Conservation (phyloP, 2,113 vertebrate species). For the Trinectes maculatus region DNA sequence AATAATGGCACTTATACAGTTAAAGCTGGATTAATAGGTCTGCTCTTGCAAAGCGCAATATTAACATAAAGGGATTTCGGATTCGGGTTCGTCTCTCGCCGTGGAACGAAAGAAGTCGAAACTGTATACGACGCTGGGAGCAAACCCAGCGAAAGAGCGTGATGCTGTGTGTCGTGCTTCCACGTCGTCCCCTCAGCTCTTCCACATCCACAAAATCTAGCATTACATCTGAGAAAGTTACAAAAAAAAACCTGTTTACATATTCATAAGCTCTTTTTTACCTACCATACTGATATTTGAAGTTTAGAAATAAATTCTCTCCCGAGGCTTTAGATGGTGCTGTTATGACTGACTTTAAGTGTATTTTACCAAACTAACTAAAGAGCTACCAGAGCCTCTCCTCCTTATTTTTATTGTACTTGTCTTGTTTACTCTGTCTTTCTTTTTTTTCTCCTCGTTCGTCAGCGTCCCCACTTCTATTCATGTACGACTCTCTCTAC, state of each 20-base stretch:
- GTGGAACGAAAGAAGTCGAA: slow-evolving; percentile 69
- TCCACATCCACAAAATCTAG: slow-evolving; percentile 35
- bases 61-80: slow-evolving; percentile 86
- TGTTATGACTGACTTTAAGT: slow-evolving; percentile 13
- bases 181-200: slow-evolving; percentile 5
- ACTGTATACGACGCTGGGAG: slow-evolving; percentile 64
- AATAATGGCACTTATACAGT: slow-evolving; percentile 85
- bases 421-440: no score
- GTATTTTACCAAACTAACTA: slow-evolving; percentile 2
- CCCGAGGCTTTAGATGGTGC: neutral
- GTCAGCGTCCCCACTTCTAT: slow-evolving; percentile 83
- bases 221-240: slow-evolving; percentile 37
- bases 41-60: slow-evolving; percentile 81
- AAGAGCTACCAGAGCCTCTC: slow-evolving; percentile 34
- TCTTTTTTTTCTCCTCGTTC: slow-evolving; percentile 32
- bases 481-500: slow-evolving; percentile 84
- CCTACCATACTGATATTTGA: slow-evolving; percentile 40
- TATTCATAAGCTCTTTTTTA: slow-evolving; percentile 54
- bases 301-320: slow-evolving; percentile 46
- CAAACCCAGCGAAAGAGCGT: slow-evolving; percentile 26
- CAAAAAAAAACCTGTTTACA: slow-evolving; percentile 27
- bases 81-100: slow-evolving; percentile 75
- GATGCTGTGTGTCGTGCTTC: slow-evolving; percentile 32
- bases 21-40: slow-evolving; percentile 86
- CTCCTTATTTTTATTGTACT: slow-evolving; percentile 57